Conservation (phyloP, 2,888 invertebrate genomes). For the Podabrus alpinus region DNA sequence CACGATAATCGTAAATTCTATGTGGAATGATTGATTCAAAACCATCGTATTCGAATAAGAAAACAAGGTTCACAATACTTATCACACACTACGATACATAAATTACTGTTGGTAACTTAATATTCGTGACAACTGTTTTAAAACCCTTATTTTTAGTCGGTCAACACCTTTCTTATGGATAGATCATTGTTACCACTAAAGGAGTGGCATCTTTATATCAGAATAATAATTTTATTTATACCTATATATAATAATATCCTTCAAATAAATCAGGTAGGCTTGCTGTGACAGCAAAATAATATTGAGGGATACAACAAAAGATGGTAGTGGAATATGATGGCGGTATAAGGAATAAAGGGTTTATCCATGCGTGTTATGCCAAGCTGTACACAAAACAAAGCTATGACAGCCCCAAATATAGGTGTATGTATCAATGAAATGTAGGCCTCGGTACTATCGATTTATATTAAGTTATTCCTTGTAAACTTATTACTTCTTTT, state of each 20-base stretch:
- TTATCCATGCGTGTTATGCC: slow-evolving; percentile 30
- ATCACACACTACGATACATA: not conserved
- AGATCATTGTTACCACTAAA: slow-evolving; percentile 4
- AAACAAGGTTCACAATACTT: not conserved
- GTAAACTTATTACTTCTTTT: not conserved
- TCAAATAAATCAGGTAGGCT: slow-evolving; percentile 29
- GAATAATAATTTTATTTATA: slow-evolving; percentile 19
- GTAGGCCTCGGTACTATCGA: slow-evolving; percentile 15
- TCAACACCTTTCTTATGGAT: not conserved
- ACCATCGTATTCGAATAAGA: not conserved
- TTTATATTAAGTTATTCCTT: slow-evolving; percentile 13
- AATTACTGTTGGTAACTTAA: slow-evolving; percentile 10
- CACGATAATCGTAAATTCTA: not conserved
- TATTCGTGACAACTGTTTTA: not conserved
- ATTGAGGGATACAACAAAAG: slow-evolving; percentile 37
- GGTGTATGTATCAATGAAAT: slow-evolving; percentile 21
- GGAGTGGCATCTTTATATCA: slow-evolving; percentile 8
- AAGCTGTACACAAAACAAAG: slow-evolving; percentile 25
- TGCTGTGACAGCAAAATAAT: slow-evolving; percentile 36
- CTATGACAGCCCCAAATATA: slow-evolving; percentile 22
- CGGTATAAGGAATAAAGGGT: slow-evolving; percentile 29
- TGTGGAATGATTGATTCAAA: not conserved
- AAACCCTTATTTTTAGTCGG: not conserved
- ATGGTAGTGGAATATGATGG: slow-evolving; percentile 30
- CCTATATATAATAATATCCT: slow-evolving; percentile 13